Base-by-base conservation (phyloP, 2,888 invertebrate genomes). In the Oegoconia quadripuncta region DNA sequence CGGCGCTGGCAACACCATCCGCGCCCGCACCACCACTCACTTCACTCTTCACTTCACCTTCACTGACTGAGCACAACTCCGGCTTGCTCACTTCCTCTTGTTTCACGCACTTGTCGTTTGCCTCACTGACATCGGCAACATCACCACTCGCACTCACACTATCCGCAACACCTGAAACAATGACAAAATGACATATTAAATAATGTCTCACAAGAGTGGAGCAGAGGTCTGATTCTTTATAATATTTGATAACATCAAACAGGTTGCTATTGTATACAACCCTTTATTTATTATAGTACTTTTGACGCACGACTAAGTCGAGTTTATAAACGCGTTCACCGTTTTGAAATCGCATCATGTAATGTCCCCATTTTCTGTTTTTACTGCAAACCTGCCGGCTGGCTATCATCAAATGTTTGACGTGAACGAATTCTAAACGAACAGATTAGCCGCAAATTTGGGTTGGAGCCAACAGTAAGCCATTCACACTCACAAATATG, bases 1-100 rank as follows among this genome's bases (percentile, higher is more conserved):
- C 86, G 80, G 83, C 83, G 79, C 78, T 81, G 76, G 73, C 82
- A 64, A 77, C 83, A 80, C 79, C 81, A 80, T 82, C 84, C 80
- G 80, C 79, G 77, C 72, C 78, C 69, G 64, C 69, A 73, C 66
- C 76, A 59, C 60, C 65, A 65, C 73, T 75, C 77, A 75, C 78
- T 76, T 74, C 82, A 83, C 82, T 75, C 73, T 70, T 68, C 83
- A 83, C 84, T 83, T 78, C 83, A 80, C 80, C 69, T 59, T 66
- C 79, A 75, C 78, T 78, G 45, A 56, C 71, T 62, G 38, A 6
- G 23, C 42, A 38, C 33, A 11, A 16, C 59, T 69, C 65, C 51
- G 65, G 50, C 65, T 67, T 41, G 45, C 42, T 73, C 73, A 73
- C 75, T 65, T 74, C 73, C 65, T 78, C 79, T 49, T 67, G 62